Evolutionary conservation across 2,113 vertebrate species (phyloP), one percentile per base, ranked within the genome.

Genomic region (Callipepla californica): DNA sequence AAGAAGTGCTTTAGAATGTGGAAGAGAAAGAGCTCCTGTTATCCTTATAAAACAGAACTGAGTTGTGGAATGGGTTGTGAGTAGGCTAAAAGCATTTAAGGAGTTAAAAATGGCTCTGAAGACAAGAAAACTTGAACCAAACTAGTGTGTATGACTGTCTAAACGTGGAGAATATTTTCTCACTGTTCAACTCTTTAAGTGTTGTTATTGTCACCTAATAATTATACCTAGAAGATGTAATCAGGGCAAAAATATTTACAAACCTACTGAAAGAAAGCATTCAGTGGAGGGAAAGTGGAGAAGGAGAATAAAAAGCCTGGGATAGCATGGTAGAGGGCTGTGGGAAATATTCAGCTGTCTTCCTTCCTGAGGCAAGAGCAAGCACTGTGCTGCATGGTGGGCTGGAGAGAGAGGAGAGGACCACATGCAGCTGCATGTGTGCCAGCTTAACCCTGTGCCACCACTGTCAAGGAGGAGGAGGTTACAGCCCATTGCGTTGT

Each of bases 381-480:
- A 45, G 42, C 42, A 14, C 63, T 44, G 63, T 22, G 40, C 40
- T 32, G 19, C 7, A 6, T 32, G 13, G 17, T 45, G 42, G 42
- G 19, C 5, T 32, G 40, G 11, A 66, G 18, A 14, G 20, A 32
- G 28, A 45, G 53, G 30, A 20, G 32, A 58, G 22, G 40, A 26
- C 38, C 38, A 21, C 14, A 45, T 9, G 20, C 63, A 22, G n/a
- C n/a, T 34, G 32, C 21, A 25, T 23, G 20, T 11, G 30, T 44
- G 70, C 70, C 38, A 36, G 57, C n/a, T 32, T 12, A 16, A 18
- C 26, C 5, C 55, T 4, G 9, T 28, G 12, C 40, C 13, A 1
- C 28, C 3, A 5, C 32, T 34, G 58, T 2, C 26, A 45, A 51
- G 30, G 23, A 5, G 38, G 53, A 30, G 0, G 0, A 62, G 44